phyloP scores from a whole-genome alignment of 2,888 invertebrate genomes.

The Polydrusus tereticollis region DNA sequence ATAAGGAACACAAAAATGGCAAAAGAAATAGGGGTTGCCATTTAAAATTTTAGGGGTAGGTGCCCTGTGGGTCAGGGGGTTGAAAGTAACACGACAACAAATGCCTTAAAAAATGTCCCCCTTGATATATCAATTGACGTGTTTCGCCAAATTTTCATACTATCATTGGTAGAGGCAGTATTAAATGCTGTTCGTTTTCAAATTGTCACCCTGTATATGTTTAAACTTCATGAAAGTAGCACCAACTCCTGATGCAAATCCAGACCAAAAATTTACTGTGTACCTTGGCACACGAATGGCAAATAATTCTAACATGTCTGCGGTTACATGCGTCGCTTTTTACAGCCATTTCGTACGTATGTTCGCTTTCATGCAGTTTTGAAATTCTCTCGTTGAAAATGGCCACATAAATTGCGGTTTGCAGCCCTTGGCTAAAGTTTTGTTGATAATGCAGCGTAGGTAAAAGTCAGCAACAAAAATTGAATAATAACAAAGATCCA shows the following conservation, averaged over 20 bases:
- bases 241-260: background rate
- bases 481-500: background rate
- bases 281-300: constrained; percentile 1
- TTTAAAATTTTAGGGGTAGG: too few species aligned
- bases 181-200: too few species aligned
- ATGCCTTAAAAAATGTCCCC: too few species aligned
- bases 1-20: too few species aligned
- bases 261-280: background rate
- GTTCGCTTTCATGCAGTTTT: constrained; percentile 37
- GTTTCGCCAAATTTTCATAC: too few species aligned
- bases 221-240: background rate
- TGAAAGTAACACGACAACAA: too few species aligned
- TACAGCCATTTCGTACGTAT: constrained; percentile 24
- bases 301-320: constrained; percentile 14
- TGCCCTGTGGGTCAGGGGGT: too few species aligned
- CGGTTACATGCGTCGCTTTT: constrained; percentile 25
- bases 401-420: constrained; percentile 44
- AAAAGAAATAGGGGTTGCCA: too few species aligned
- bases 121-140: too few species aligned
- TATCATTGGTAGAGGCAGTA: too few species aligned
- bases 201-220: too few species aligned
- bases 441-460: constrained; percentile 27
- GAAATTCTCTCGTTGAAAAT: constrained; percentile 38
- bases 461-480: background rate
- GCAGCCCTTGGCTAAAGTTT: constrained; percentile 40